Base-by-base conservation (phyloP, 2,888 invertebrate species). In the Synanthedon andrenaeformis region DNA sequence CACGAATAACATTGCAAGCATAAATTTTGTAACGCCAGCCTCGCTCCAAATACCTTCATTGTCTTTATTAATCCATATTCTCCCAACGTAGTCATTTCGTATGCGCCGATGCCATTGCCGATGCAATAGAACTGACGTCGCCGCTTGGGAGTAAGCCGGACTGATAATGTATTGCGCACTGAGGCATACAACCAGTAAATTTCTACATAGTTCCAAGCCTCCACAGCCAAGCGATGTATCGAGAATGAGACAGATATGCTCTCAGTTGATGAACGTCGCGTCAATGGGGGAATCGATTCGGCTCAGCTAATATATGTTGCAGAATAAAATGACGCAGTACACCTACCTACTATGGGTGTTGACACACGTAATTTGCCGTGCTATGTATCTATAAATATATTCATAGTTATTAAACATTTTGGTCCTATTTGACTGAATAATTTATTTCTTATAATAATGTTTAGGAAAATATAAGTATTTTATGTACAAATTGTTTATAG, bases 101-200 rank as follows among this genome's bases (percentile, higher is more conserved):
- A 78, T 76, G 76, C 75, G 64, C 62, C 61, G 63, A 61, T 63
- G 70, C 73, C 73, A 73, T 69, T 62, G 67, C 60, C 70, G 61
- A 67, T 74, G 73, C 76, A 72, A 74, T 72, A 67, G 71, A 69
- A 60, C 69, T 62, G 62, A 59, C 62, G 61, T 55, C 62, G 54
- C 61, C 78, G 64, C 71, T 61, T 60, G 67, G 67, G 71, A 68
- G 58, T 58, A 62, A 57, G 53, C 57, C 59, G 57, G 54, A 51
- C 55, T 60, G 57, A 70, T 76, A 76, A 79, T 74, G 69, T 76
- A 77, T 76, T 68, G 70, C 69, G 56, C 55, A 52, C 59, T 66
- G 64, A 67, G 63, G 63, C 66, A 69, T 76, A 66, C 62, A 65
- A 70, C 71, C 70, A 66, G 60, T 62, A 65, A 67, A 74, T 70